Conservation (phyloP, 1,140 invertebrate species). For the Drosophila equinoxialis region DNA sequence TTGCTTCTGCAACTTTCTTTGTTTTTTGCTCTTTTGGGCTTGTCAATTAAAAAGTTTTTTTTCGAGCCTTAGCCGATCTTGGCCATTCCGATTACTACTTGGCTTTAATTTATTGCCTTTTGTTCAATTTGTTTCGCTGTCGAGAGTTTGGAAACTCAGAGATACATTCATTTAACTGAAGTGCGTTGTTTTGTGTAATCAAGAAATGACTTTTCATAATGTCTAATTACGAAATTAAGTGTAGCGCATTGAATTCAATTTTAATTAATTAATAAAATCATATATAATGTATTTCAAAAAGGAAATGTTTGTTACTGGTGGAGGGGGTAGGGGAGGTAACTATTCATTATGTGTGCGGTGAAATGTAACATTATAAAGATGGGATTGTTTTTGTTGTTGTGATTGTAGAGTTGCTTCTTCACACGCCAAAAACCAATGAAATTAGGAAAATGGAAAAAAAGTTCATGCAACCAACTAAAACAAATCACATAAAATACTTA, state of each 20-base stretch:
- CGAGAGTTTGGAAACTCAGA: conserved; percentile 11
- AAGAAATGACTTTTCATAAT: conserved; percentile 59
- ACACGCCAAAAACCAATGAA: no score
- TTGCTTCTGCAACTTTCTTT: background rate
- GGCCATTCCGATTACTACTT: conserved; percentile 2
- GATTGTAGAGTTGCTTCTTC: background rate
- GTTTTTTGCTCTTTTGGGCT: background rate
- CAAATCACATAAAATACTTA: background rate
- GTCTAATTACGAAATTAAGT: conserved; percentile 60
- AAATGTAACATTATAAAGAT: background rate
- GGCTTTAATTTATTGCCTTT: conserved; percentile 40
- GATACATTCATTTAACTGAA: conserved; percentile 6
- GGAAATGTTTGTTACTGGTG: conserved; percentile 43
- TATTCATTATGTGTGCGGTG: background rate
- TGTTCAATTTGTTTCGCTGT: conserved; percentile 36
- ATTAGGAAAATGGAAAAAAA: background rate
- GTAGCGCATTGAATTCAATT: conserved; percentile 32
- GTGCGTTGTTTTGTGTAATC: conserved; percentile 51
- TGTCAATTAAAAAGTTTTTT: conserved; percentile 43
- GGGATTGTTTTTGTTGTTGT: background rate
- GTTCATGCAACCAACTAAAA: background rate
- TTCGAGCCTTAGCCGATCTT: conserved; percentile 21
- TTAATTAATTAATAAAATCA: conserved; percentile 33
- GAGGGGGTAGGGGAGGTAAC: background rate
- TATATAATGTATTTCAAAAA: conserved; percentile 21